Conservation (phyloP, 2,113 vertebrate genomes). For the Chunga burmeisteri region DNA sequence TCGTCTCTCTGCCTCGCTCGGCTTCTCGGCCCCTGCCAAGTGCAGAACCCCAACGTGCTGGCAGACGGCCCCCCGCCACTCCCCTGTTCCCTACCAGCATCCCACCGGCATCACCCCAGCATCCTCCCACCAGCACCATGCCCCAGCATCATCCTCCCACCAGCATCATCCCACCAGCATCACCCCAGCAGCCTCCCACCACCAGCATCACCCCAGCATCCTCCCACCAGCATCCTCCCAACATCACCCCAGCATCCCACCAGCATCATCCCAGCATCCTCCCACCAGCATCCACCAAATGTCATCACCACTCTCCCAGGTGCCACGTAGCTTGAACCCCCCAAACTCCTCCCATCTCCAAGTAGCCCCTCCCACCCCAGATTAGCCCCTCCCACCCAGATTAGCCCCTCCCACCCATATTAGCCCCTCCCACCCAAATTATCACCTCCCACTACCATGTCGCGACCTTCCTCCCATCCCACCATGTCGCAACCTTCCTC, state of each 20-base stretch:
- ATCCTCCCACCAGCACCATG: neutral
- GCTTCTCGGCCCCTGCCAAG: slow-evolving; percentile 67
- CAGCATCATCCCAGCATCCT: neutral
- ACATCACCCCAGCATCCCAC: neutral
- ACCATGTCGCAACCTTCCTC: neutral
- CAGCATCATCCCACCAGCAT: neutral
- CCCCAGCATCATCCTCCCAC: no score
- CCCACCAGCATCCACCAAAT: fast-evolving
- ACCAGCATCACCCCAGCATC: neutral
- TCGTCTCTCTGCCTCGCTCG: slow-evolving; percentile 74
- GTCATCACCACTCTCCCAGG: neutral
- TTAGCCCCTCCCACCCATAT: no score
- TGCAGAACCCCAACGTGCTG: fast-evolving
- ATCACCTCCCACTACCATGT: no score
- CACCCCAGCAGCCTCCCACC: neutral
- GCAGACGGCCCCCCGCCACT: fast-evolving
- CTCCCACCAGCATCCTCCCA: no score
- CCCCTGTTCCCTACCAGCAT: fast-evolving
- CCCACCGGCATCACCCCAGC: no score
- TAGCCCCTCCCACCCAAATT: neutral
- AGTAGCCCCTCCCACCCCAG: neutral
- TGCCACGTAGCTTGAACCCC: neutral
- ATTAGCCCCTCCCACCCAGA: neutral
- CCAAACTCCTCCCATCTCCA: neutral
- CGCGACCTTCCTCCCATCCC: no score